Conservation (phyloP, 2,888 invertebrate species). For the Coecobrya sp. region DNA sequence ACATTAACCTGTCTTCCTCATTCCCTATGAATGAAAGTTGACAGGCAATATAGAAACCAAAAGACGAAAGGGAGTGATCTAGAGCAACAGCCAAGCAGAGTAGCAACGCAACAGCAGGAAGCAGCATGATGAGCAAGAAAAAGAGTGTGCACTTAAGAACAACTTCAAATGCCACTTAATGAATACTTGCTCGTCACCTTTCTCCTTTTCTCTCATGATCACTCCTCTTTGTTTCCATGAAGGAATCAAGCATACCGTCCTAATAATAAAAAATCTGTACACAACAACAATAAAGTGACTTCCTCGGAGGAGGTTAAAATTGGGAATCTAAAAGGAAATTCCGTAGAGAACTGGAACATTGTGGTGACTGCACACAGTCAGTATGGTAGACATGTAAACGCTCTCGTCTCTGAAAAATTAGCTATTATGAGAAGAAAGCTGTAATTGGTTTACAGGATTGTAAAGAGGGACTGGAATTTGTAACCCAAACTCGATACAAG, state of each 20-base stretch:
- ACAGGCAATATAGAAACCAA: slow-evolving; percentile 64
- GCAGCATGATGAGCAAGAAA: slow-evolving; percentile 37
- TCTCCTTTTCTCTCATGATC: slow-evolving; percentile 41
- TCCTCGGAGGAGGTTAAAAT: background rate
- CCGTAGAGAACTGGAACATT: background rate
- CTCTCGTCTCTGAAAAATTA: slow-evolving; percentile 11
- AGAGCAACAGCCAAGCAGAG: slow-evolving; percentile 27
- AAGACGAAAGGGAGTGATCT: slow-evolving; percentile 9
- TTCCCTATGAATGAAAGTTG: slow-evolving; percentile 73
- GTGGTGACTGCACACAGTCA: background rate
- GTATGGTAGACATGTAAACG: background rate
- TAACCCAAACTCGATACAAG: background rate
- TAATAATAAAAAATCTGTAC: slow-evolving; percentile 44
- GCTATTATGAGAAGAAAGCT: background rate
- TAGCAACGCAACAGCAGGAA: slow-evolving; percentile 56
- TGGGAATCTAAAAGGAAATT: background rate
- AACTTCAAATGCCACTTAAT: slow-evolving; percentile 79
- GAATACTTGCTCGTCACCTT: slow-evolving; percentile 70
- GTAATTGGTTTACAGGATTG: slow-evolving; percentile 27
- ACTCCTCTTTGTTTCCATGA: slow-evolving; percentile 29
- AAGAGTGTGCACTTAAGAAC: slow-evolving; percentile 74
- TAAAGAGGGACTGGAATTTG: background rate
- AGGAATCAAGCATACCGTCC: background rate
- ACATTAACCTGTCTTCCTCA: slow-evolving; percentile 77
- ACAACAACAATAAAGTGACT: slow-evolving; percentile 7